Base-by-base conservation (phyloP, 2,888 invertebrate species). In the Orchesella flavescens region DNA sequence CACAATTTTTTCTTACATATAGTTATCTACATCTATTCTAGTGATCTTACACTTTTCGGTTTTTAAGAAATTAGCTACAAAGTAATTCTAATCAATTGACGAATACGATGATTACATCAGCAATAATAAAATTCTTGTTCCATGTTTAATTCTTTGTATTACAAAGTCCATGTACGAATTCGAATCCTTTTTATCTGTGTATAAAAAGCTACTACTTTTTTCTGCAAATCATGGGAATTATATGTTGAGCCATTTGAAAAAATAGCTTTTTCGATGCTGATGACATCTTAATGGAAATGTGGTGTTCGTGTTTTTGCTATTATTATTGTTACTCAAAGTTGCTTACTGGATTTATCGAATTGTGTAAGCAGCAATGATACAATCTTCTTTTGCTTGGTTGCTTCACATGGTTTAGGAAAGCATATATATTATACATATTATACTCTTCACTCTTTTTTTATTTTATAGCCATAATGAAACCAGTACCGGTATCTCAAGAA, bases 211-310 rank as follows among this genome's bases (percentile, higher is more conserved):
- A 23, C 61, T 23, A 19, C 3, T 46, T n/a, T 19, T 66, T 66
- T 43, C 17, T 17, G 66, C 66, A 66, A 46, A 66, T 66, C 21
- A 44, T 66, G 66, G 66, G 66, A 66, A 66, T 46, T 61, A 61
- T 43, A 63, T 61, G 53, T 34, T 34, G 34, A 34, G 34, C 34
- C 34, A 34, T 34, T 34, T 7, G 34, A 34, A 34, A 34, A 59
- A 17, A 59, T 4, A 4, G n/a, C 43, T 66, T 44, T 66, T 44
- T 43, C 34, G 10, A 63, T n/a, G 17, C 17, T 72, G 73, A 61
- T 73, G 73, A 61, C 73, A 61, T 73, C 73, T 73, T 73, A 73
- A 73, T 73, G 73, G 73, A 73, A 73, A 73, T 73, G n/a, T 43
- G 43, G 46, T 73, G 61, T 59, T 34, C 73, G 44, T 61, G 73